These are phyloP conservation scores for Pomacea maculata DNA, from an alignment of 1,140 invertebrate genomes.

Conservation along the genomic window DNA sequence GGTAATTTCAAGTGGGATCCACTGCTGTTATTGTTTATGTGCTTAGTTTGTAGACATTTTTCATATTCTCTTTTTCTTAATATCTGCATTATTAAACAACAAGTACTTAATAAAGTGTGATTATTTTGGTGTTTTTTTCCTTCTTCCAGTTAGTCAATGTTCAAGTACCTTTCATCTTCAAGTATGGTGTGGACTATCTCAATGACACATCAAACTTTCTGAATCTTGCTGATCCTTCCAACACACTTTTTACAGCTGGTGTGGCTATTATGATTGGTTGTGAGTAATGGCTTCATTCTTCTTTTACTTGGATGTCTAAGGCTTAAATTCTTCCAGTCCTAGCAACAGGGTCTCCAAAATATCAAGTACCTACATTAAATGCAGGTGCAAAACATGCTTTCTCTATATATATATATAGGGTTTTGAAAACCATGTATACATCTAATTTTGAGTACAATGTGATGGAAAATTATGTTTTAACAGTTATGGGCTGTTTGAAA, in stretches of 20 bases:
- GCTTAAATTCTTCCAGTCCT: too few relatives aligned
- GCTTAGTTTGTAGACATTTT: background rate
- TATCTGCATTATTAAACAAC: background rate
- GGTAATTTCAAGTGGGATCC: constrained; percentile 48
- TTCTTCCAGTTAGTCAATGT: constrained; percentile 80
- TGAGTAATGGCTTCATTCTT: constrained; percentile 69
- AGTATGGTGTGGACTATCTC: constrained; percentile 90
- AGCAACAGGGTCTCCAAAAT: too few relatives aligned
- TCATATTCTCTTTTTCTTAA: background rate
- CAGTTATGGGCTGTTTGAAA: too few relatives aligned
- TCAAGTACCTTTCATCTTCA: constrained; percentile 96
- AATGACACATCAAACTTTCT: constrained; percentile 72
- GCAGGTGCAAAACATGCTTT: too few relatives aligned
- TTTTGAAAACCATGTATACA: background rate
- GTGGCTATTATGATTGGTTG: constrained; percentile 89
- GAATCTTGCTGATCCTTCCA: constrained; percentile 57
- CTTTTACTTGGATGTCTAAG: too few relatives aligned
- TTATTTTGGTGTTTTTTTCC: constrained; percentile 8
- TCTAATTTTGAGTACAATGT: too few relatives aligned
- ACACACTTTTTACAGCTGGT: constrained; percentile 68
- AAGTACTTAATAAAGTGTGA: background rate
- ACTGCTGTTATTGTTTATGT: background rate
- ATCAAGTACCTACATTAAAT: too few relatives aligned
- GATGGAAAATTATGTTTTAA: too few relatives aligned
- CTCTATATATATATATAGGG: background rate